Base-by-base conservation (phyloP, 2,797 vertebrate genomes). In the Takifugu ocellatus region DNA sequence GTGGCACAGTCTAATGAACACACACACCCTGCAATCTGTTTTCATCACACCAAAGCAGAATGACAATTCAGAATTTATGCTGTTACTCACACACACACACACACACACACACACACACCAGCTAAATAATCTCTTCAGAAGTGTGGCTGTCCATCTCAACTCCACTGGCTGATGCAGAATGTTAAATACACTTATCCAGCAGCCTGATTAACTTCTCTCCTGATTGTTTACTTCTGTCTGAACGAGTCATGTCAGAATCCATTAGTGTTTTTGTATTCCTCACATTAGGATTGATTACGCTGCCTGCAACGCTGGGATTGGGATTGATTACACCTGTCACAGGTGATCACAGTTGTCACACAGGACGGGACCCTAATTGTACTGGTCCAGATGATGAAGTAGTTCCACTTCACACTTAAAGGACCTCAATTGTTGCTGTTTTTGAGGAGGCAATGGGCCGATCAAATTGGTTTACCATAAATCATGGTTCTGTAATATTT, bases 331-430 rank as follows among this genome's bases (percentile, higher is more conserved):
- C 71, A 64, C 73, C 79, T 81, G 82, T 76, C 82, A 75, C 55
- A 61, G 61, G 59, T 74, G 70, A 85, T 87, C 81, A 84, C 79
- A 66, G 74, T 63, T 79, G 79, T 77, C 81, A 78, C 54, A 51
- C 73, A 70, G 70, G 79, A 84, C 21, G 21, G 21, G 21, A 70
- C 66, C 53, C 55, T 85, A 83, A 86, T 84, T 79, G 74, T 75
- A 70, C 85, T 85, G 83, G 83, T 79, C 79, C 66, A 55, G 59
- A 85, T 87, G 86, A 88, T 89, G 70, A 87, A 89, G 84, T 87
- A 73, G 72, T 73, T 65, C 70, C 74, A 62, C 50, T 69, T 51
- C 64, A 79, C 68, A 83, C 75, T 70, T 85, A 65, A 86, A 84
- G 58, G 51, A 68, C 55, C 29, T 54, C 62, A 56, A 56, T 58